Evolutionary conservation across 2,113 vertebrate species (phyloP), one percentile per base, ranked within the genome.

Genomic region (Psilopogon haemacephalus): DNA sequence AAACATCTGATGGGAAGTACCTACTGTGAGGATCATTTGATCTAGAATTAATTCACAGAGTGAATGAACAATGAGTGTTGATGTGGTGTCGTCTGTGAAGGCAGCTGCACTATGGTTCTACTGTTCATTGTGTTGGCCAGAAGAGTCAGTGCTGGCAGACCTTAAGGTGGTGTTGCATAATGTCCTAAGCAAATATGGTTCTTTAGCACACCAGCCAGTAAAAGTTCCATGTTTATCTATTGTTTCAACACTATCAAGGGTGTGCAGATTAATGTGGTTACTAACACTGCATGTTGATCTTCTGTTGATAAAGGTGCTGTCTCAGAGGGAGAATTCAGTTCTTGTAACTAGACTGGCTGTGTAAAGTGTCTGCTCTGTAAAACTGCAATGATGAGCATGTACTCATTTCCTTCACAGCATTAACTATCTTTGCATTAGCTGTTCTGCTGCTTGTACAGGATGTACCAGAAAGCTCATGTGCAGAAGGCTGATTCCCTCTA

Each of bases 331-430:
- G 35, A 9, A 68, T 67, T 54, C 20, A 67, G 44, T 38, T 56
- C 24, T 2, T n/a, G 0, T 30, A 35, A 12, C 21, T 12, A 1
- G 16, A 10, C 11, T 26, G 32, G 44, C 52, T 81, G 67, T 74
- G 64, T 50, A 42, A 40, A 28, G 2, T 4, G 17, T 24, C n/a
- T 56, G 63, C 50, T 16, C 35, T 72, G 46, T 14, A 40, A 83
- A 79, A 6, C 8, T n/a, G 59, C 3, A 3, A 33, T 26, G 20
- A 17, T 0, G 2, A 33, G 20, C 16, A 20, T 48, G 44, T 23
- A 8, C 18, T 28, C 0, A 0, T 11, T 83, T 18, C 27, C 40
- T 59, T 86, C 19, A 4, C 0, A 6, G n/a, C 30, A 4, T 32
- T 35, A 50, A 3, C n/a, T 44, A 0, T n/a, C 2, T 28, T 76